These are phyloP conservation scores for Heterodera carotae DNA, from an alignment of 1,140 invertebrate genomes.

Conservation along the genomic window DNA sequence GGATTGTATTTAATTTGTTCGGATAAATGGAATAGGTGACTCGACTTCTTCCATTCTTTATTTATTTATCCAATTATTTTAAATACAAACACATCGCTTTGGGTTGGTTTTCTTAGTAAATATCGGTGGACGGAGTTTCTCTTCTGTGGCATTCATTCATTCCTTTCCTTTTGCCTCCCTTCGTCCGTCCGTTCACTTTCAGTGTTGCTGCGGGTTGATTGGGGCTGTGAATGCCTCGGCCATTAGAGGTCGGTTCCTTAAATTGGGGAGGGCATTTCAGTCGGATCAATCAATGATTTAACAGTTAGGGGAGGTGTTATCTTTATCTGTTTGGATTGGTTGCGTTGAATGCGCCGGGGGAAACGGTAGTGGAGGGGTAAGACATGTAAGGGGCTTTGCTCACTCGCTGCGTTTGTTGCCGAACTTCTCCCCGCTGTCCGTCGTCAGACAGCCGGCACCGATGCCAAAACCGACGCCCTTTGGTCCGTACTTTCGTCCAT, in stretches of 20 bases:
- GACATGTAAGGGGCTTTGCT: conserved; percentile 77
- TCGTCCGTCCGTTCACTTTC: conserved; percentile 24
- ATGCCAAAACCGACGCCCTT: conserved; percentile 95
- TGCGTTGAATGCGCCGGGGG: conserved; percentile 89
- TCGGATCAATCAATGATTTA: conserved; percentile 67
- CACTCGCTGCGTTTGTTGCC: conserved; percentile 79
- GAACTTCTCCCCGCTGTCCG: conserved; percentile 87
- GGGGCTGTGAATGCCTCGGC: conserved; percentile 63
- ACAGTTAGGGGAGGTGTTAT: no score
- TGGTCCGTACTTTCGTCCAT: conserved; percentile 88
- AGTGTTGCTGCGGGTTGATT: conserved; percentile 60
- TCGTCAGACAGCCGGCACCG: conserved; percentile 92
- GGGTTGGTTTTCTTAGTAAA: not conserved
- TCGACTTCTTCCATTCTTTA: not conserved
- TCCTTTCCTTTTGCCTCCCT: not conserved
- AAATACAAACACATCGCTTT: not conserved
- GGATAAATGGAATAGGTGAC: not conserved
- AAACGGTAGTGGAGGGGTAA: conserved; percentile 82
- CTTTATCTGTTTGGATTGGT: conserved; percentile 67
- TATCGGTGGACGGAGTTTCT: not conserved
- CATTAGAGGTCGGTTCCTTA: conserved; percentile 60
- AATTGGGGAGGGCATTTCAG: conserved; percentile 28
- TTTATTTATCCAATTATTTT: conserved; percentile 2
- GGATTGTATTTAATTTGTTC: not conserved
- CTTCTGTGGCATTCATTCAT: no score